phyloP scores from a whole-genome alignment of 2,888 invertebrate species.

The Metalampra italica region DNA sequence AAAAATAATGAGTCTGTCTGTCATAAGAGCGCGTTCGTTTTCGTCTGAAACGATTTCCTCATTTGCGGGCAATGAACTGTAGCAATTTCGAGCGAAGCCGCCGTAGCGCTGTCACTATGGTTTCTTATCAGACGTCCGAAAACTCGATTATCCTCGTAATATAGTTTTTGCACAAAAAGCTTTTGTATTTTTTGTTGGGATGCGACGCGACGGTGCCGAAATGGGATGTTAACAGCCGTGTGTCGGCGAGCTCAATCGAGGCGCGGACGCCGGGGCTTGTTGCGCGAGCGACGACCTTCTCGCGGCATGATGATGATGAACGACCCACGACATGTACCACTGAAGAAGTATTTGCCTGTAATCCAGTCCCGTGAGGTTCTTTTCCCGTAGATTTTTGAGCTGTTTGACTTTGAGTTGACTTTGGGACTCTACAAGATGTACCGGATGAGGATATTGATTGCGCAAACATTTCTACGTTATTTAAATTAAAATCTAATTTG shows the following conservation, averaged over 20 bases:
- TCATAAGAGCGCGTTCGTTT: conserved; percentile 28
- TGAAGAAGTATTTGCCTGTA: conserved; percentile 13
- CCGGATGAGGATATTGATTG: no score
- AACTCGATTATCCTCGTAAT: conserved; percentile 24
- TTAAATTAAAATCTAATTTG: no score
- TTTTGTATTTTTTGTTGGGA: conserved; percentile 16
- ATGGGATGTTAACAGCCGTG: conserved; percentile 21
- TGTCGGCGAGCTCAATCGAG: conserved; percentile 1
- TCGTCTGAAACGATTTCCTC: conserved; percentile 25
- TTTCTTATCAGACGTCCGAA: conserved; percentile 4
- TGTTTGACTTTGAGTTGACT: not conserved
- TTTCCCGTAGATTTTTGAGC: conserved; percentile 4
- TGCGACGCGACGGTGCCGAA: conserved; percentile 26
- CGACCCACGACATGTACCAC: conserved; percentile 16
- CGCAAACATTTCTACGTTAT: no score
- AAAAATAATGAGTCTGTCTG: conserved; percentile 36
- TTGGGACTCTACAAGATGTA: no score
- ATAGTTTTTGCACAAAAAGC: conserved; percentile 4
- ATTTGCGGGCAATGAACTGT: conserved; percentile 37
- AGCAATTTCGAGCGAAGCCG: conserved; percentile 27
- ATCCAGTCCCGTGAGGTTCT: conserved; percentile 14
- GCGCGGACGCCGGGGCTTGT: conserved; percentile 11
- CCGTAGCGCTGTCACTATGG: conserved; percentile 14
- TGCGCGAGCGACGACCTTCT: conserved; percentile 27
- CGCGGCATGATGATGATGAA: conserved; percentile 42